phyloP scores from a whole-genome alignment of 2,888 invertebrate genomes.

The Leptogaster cylindrica region DNA sequence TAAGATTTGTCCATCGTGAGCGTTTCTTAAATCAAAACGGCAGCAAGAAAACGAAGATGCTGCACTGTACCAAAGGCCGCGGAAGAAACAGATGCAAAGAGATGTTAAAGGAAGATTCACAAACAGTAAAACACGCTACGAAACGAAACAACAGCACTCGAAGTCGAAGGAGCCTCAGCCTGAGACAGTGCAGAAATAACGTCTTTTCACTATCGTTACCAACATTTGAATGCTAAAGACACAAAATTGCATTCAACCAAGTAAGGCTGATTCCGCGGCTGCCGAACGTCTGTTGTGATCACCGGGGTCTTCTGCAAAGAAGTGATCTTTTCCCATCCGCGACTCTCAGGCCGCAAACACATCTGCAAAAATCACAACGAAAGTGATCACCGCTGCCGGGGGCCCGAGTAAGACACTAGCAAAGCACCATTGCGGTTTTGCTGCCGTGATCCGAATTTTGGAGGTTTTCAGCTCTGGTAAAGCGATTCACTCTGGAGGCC shows the following conservation, averaged over 20 bases:
- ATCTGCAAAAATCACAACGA: conserved; percentile 15
- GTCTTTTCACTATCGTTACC: conserved; percentile 62
- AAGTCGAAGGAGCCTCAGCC: conserved; percentile 15
- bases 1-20: conserved; percentile 26
- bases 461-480: neutral
- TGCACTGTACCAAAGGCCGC: conserved; percentile 1
- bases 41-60: conserved; percentile 29
- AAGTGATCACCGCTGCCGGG: neutral
- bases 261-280: conserved; percentile 31
- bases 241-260: conserved; percentile 59
- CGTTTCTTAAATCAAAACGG: conserved; percentile 26
- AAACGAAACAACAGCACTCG: conserved; percentile 13
- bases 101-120: conserved; percentile 1
- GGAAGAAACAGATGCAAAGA: neutral
- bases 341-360: neutral
- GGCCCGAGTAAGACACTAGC: neutral
- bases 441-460: neutral
- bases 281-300: neutral
- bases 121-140: neutral
- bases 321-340: conserved; percentile 32
- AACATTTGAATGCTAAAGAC: conserved; percentile 62
- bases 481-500: neutral
- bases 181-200: conserved; percentile 51
- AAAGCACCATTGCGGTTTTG: neutral
- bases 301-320: conserved; percentile 37